Conservation (phyloP, 2,888 invertebrate genomes). For the Lapara coniferarum region DNA sequence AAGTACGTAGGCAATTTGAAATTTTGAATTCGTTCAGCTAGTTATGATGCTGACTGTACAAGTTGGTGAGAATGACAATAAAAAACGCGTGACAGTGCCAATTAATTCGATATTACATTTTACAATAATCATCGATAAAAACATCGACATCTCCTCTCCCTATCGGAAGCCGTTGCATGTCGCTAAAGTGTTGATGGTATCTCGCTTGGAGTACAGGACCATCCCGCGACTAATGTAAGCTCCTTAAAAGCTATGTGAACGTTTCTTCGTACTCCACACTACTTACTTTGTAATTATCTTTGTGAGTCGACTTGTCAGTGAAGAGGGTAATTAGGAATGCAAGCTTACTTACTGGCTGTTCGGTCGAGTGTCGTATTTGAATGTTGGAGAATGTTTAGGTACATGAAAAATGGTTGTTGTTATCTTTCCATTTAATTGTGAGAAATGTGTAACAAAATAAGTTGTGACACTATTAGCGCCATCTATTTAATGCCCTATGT, state of each 20-base stretch:
- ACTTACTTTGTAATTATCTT: conserved; percentile 3
- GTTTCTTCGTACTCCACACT: conserved; percentile 47
- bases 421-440: too few species aligned
- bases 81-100: too few species aligned
- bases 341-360: background rate
- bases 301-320: background rate
- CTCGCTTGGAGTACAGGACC: conserved; percentile 54
- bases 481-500: too few species aligned
- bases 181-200: conserved; percentile 71
- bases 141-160: conserved; percentile 40
- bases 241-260: conserved; percentile 57
- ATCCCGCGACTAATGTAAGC: conserved; percentile 65
- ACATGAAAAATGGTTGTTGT: too few species aligned
- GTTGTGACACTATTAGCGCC: too few species aligned
- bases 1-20: too few species aligned
- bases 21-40: too few species aligned
- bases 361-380: background rate
- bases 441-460: too few species aligned
- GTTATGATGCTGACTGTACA: too few species aligned
- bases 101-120: too few species aligned
- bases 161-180: conserved; percentile 54
- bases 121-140: conserved; percentile 25
- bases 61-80: too few species aligned
- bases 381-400: background rate
- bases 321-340: background rate